A percentile compares a stretch with the other conserved stretches of the same genome.
phyloP scores from a whole-genome alignment of 2,113 vertebrate species.

The Eclectus roratus region DNA sequence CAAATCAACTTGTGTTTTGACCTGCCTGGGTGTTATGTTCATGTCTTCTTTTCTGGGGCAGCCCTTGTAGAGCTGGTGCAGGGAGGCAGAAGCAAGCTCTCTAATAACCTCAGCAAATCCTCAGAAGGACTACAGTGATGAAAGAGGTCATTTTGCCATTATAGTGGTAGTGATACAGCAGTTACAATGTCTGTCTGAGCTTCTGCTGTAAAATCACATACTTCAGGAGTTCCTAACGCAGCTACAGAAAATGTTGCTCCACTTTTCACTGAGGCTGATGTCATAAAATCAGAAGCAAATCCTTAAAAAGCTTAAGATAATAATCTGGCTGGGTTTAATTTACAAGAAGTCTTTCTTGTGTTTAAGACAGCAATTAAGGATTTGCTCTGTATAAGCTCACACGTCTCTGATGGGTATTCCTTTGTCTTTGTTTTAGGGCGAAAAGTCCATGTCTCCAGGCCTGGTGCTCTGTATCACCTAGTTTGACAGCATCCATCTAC shows the following conservation, averaged over 20 bases:
- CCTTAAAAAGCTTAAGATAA: slow-evolving; percentile 26
- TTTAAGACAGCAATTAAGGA: background rate
- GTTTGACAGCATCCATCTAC: background rate
- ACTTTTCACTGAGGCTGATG: background rate
- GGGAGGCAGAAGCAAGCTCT: background rate
- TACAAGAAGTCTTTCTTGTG: background rate
- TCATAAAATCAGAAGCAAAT: slow-evolving; percentile 27
- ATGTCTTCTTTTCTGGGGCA: slow-evolving; percentile 21
- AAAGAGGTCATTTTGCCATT: background rate
- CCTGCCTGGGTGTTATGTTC: background rate
- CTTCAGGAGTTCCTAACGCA: background rate
- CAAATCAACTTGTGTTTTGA: slow-evolving; percentile 30
- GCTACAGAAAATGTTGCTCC: background rate
- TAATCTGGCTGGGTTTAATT: slow-evolving; percentile 22
- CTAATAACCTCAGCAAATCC: background rate
- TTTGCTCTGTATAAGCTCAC: background rate
- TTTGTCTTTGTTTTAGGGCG: background rate
- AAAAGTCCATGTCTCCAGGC: background rate
- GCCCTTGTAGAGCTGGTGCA: background rate
- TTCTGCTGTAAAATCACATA: background rate
- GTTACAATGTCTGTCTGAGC: background rate
- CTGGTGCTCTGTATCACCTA: background rate
- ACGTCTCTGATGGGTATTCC: background rate
- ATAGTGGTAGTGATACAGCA: background rate
- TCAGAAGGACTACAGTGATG: background rate